Percentiles rank a stretch among this genome's conserved stretches.
phyloP scores from a whole-genome alignment of 2,113 vertebrate species.

The Uropsilus gracilis region DNA sequence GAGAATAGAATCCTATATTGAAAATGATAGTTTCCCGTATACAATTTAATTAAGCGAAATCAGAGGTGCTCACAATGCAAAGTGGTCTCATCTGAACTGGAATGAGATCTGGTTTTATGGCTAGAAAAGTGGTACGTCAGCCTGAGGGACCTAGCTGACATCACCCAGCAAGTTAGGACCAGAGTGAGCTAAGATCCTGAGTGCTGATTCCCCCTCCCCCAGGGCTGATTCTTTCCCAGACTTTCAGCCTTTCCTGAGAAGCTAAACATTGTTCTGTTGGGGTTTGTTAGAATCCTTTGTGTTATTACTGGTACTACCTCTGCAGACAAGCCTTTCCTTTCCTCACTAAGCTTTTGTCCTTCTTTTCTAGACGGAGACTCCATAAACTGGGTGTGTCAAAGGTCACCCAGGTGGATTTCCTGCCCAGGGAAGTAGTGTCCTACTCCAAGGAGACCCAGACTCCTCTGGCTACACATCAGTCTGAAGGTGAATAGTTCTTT shows the following conservation, averaged over 20 bases:
- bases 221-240: not conserved
- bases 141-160: not conserved
- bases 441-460: constrained; percentile 99
- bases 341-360: constrained; percentile 17
- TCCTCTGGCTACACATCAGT: constrained; percentile 90
- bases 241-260: not conserved
- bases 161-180: not conserved
- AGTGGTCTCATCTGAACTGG: not conserved
- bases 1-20: not conserved
- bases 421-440: constrained; percentile 95
- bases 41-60: not conserved
- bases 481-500: constrained; percentile 89
- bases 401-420: constrained; percentile 97
- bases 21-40: not conserved
- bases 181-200: not conserved
- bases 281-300: not conserved
- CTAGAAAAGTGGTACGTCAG: not conserved
- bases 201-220: not conserved
- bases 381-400: constrained; percentile 95
- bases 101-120: not conserved
- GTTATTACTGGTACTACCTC: not conserved
- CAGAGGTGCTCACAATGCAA: not conserved
- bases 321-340: not conserved
- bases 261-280: not conserved
- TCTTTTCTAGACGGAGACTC: constrained; percentile 89